Conservation (phyloP, 2,797 vertebrate species). For the Ibycter americanus region DNA sequence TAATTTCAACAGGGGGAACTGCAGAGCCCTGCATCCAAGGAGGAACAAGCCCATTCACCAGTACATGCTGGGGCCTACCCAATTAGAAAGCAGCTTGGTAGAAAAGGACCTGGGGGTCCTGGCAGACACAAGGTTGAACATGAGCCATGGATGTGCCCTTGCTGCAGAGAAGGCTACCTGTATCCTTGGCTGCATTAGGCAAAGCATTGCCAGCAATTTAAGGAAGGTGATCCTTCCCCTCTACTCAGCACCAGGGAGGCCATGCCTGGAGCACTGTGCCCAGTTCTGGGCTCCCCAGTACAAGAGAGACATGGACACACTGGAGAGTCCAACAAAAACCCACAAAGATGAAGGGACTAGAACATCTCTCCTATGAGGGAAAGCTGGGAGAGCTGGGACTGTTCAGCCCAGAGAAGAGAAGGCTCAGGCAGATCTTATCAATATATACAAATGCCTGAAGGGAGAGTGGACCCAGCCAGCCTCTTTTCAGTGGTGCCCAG, state of each 20-base stretch:
- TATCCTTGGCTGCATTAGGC: neutral
- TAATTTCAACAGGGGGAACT: neutral
- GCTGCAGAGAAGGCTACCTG: neutral
- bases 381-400: neutral
- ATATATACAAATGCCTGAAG: neutral
- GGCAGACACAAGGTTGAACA: neutral
- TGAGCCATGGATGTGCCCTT: neutral
- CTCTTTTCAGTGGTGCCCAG: neutral
- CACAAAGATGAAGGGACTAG: neutral
- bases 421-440: neutral
- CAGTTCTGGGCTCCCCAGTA: neutral
- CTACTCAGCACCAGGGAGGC: neutral
- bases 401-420: neutral
- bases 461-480: accelerated
- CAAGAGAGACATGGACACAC: neutral
- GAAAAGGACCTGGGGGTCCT: neutral
- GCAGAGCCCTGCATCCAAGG: neutral
- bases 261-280: neutral
- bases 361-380: neutral
- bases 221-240: neutral
- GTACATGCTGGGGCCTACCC: neutral
- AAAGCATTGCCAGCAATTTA: neutral
- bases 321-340: neutral
- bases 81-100: neutral
- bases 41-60: neutral